Conservation (phyloP, 2,888 invertebrate species). For the Atrina japonica region DNA sequence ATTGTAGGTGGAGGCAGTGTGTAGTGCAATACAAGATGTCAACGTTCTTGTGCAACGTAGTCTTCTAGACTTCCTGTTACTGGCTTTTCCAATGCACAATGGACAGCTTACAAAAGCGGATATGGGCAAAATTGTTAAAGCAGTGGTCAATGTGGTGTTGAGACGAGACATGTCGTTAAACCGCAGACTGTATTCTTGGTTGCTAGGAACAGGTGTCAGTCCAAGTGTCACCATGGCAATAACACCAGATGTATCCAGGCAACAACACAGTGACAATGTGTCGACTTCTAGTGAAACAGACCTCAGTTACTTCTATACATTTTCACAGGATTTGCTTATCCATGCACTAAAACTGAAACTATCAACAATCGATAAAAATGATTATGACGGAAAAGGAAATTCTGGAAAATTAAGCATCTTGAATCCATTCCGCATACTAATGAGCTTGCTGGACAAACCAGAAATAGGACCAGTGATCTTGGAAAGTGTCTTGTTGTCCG, state of each 20-base stretch:
- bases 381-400: slow-evolving; percentile 35
- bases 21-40: slow-evolving; percentile 89
- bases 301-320: slow-evolving; percentile 84
- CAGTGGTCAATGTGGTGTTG: slow-evolving; percentile 87
- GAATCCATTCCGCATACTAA: slow-evolving; percentile 86
- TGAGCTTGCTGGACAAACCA: slow-evolving; percentile 91
- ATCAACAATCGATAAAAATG: slow-evolving; percentile 40
- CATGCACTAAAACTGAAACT: slow-evolving; percentile 73
- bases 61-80: slow-evolving; percentile 90
- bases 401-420: slow-evolving; percentile 53
- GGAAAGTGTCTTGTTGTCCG: slow-evolving; percentile 82
- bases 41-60: slow-evolving; percentile 92
- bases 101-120: slow-evolving; percentile 85
- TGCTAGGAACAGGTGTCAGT: slow-evolving; percentile 86
- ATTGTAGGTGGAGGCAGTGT: slow-evolving; percentile 87
- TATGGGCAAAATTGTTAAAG: slow-evolving; percentile 87
- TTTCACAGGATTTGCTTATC: slow-evolving; percentile 85
- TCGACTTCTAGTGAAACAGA: slow-evolving; percentile 68
- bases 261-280: slow-evolving; percentile 51
- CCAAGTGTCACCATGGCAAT: slow-evolving; percentile 42
- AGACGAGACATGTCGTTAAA: slow-evolving; percentile 95
- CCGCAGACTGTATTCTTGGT: slow-evolving; percentile 91
- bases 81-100: slow-evolving; percentile 92
- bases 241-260: slow-evolving; percentile 39
- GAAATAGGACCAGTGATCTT: slow-evolving; percentile 86